Base-by-base conservation (phyloP, 53 echinoderm and acorn worm genomes). In the Echinarachnius parma region DNA sequence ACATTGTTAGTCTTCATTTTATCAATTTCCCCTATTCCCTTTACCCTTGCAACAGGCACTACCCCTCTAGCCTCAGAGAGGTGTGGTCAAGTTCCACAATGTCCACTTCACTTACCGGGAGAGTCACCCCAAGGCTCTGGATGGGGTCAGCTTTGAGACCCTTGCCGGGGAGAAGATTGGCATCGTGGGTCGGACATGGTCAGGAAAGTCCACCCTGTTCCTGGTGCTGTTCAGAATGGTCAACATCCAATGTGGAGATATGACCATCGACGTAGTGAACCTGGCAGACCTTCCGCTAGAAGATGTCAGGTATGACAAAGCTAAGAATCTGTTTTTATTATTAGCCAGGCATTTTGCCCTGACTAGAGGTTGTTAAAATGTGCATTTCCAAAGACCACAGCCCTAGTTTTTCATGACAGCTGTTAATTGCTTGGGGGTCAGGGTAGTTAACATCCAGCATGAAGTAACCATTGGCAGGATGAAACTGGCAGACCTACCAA, bases 141-240 rank as follows among this genome's bases (percentile, higher is more conserved):
- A 81, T 71, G 80, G 80, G 28, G 92, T 92, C 28, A 79, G 75
- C 34, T 87, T 92, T 48, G 80, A 87, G 49, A 77, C 87, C 30
- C 75, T 34, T 59, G 78, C 92, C 10, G 84, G 81, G 1, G 92
- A 92, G 78, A 92, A 92, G 86, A 57, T 92, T 4, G 92, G 92
- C 64, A 84, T 92, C 62, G 92, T 92, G 69, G 92, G 92, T 9
- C 59, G 92, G 77, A 92, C 92, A 22, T 84, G 92, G 4, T 87
- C 92, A 0, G 92, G 92, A 11, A 92, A 92, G 77, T 92, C 92
- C 23, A 84, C 83, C 10, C 58, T 92, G 53, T 77, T 92, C 35
- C 78, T 80, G 53, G 78, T 60, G 3, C 83, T 92, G 9, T 92
- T 92, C 55, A 66, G 92, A 27, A 92, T 92, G 87, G 87, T 87